These are phyloP conservation scores for Popillia japonica DNA, from an alignment of 1,140 invertebrate species.

Conservation along the genomic window DNA sequence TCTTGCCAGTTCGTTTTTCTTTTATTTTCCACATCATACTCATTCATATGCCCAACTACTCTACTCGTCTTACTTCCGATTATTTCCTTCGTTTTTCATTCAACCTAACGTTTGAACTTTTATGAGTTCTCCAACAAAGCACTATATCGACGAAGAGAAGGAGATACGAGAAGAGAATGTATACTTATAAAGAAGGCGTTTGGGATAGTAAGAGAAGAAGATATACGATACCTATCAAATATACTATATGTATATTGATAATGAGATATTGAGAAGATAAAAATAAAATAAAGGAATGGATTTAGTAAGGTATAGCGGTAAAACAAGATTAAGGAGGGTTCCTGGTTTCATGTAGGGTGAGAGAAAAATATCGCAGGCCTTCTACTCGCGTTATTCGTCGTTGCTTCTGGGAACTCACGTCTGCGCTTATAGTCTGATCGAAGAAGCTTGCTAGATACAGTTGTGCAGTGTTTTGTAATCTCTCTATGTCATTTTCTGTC, in stretches of 20 bases:
- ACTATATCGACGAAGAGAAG: neutral
- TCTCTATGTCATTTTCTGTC: neutral
- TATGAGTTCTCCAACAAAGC: conserved; percentile 41
- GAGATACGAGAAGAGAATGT: neutral
- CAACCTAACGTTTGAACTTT: conserved; percentile 40
- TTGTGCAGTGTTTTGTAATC: neutral
- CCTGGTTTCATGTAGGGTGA: conserved; percentile 39
- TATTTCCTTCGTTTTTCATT: conserved; percentile 40
- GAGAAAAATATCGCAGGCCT: neutral
- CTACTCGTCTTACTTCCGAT: conserved; percentile 6
- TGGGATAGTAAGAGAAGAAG: neutral
- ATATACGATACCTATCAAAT: conserved; percentile 45
- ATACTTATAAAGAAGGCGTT: conserved; percentile 35
- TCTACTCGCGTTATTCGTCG: conserved; percentile 5
- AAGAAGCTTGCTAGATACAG: neutral
- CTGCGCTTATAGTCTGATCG: neutral
- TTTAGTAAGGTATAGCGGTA: conserved; percentile 45
- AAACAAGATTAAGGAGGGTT: conserved; percentile 48
- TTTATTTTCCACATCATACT: conserved; percentile 23
- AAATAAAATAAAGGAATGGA: conserved; percentile 51
- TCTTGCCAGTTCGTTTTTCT: conserved; percentile 17
- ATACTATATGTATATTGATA: conserved; percentile 45
- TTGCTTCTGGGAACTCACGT: neutral
- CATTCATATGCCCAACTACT: conserved; percentile 13
- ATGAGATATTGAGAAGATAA: conserved; percentile 51